Conservation (phyloP, 2,797 vertebrate species). For the Mormyrus hasselquistii region DNA sequence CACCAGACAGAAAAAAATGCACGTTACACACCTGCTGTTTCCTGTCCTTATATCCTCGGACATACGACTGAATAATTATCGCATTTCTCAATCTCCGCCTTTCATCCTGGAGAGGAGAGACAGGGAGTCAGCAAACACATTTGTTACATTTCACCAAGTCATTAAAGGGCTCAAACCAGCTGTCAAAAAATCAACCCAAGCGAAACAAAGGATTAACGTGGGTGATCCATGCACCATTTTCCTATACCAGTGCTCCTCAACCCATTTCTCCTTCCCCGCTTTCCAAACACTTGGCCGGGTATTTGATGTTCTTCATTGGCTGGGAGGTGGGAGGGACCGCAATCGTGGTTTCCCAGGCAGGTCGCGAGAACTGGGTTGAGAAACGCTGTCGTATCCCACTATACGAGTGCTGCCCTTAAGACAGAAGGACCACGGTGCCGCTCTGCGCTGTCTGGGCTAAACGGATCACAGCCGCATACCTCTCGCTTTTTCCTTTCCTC, state of each 20-base stretch:
- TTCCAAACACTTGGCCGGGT: neutral
- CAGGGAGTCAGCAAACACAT: neutral
- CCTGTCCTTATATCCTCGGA: slow-evolving; percentile 87
- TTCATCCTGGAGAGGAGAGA: slow-evolving; percentile 74
- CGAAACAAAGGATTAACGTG: neutral
- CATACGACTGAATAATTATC: slow-evolving; percentile 92
- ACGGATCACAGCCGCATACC: slow-evolving; percentile 49
- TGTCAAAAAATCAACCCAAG: neutral
- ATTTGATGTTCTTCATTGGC: neutral
- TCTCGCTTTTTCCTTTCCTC: slow-evolving; percentile 95
- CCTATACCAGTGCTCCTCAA: neutral
- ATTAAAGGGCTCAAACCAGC: neutral
- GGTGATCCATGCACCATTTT: neutral
- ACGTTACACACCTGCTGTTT: slow-evolving; percentile 76
- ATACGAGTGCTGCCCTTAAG: neutral
- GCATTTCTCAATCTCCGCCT: slow-evolving; percentile 90
- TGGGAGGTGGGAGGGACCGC: neutral
- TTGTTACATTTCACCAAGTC: neutral
- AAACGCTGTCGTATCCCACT: neutral
- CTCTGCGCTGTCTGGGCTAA: neutral
- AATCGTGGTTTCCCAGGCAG: neutral
- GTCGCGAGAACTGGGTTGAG: neutral
- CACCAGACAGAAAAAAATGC: neutral
- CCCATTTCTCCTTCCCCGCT: neutral
- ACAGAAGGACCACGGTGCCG: neutral